Percentiles rank a stretch among this genome's conserved stretches.
These are phyloP conservation scores for Hofmannophila pseudospretella DNA, from an alignment of 2,888 invertebrate species.

Conservation along the genomic window DNA sequence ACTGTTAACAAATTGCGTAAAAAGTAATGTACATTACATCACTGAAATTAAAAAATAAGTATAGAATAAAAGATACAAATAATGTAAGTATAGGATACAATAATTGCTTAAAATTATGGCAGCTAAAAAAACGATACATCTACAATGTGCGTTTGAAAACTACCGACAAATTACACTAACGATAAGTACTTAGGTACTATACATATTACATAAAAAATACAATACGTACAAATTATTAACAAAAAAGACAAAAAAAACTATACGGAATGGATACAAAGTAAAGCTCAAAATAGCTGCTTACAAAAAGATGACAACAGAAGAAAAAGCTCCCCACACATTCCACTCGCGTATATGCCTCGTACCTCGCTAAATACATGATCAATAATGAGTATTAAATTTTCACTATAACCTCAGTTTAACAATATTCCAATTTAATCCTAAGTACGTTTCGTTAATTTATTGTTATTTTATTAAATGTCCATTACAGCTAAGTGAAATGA, in stretches of 20 bases:
- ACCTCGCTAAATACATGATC: constrained; percentile 50
- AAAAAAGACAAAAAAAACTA: constrained; percentile 16
- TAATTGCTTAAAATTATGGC: too few relatives aligned
- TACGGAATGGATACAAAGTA: constrained; percentile 30
- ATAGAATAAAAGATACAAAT: too few relatives aligned
- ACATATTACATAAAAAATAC: constrained; percentile 14
- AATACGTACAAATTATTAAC: constrained; percentile 13
- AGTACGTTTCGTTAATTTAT: constrained; percentile 51
- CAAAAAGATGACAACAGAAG: constrained; percentile 8
- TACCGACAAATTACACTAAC: background rate
- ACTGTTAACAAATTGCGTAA: constrained; percentile 18
- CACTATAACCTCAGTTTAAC: constrained; percentile 69
- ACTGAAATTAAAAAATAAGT: constrained; percentile 1
- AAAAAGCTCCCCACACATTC: constrained; percentile 30
- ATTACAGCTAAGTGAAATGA: constrained; percentile 52
- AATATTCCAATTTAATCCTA: constrained; percentile 61
- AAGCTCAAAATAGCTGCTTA: constrained; percentile 15
- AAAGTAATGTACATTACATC: constrained; percentile 4
- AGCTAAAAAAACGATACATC: constrained; percentile 1
- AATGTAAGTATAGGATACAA: background rate
- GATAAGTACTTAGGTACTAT: background rate
- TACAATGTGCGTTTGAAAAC: constrained; percentile 1
- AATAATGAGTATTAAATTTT: constrained; percentile 73
- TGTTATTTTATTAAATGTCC: constrained; percentile 33
- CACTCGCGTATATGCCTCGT: constrained; percentile 29